These are phyloP conservation scores for Phoxinus dragarum DNA, from an alignment of 2,797 vertebrate species.

Conservation along the genomic window DNA sequence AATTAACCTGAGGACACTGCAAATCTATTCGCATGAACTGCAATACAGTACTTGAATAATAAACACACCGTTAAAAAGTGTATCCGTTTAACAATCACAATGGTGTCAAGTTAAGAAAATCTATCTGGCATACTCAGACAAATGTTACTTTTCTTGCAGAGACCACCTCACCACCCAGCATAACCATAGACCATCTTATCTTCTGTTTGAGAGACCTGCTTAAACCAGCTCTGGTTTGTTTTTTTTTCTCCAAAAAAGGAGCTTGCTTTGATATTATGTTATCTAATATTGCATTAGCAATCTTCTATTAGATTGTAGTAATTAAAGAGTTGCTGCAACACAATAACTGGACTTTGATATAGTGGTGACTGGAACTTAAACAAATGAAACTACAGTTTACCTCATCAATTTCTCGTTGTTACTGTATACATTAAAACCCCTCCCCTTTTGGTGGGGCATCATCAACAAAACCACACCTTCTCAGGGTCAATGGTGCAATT, in stretches of 20 bases:
- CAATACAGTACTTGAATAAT: background rate
- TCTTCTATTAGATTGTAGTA: background rate
- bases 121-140: too few species aligned
- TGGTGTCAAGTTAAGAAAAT: background rate
- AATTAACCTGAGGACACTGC: background rate
- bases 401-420: background rate
- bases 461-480: constrained; percentile 13
- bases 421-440: background rate
- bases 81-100: background rate
- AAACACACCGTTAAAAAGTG: background rate
- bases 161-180: background rate
- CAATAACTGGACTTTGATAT: constrained; percentile 22
- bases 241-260: background rate
- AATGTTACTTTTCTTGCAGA: background rate
- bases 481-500: constrained; percentile 36
- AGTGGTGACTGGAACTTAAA: too few species aligned
- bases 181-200: background rate
- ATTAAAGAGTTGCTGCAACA: background rate
- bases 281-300: constrained; percentile 14
- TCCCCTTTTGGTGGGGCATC: background rate
- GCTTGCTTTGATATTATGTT: background rate
- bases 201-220: background rate
- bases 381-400: background rate
- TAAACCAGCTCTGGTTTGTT: background rate
- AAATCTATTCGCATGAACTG: background rate